Evolutionary conservation across 2,797 vertebrate species (phyloP), one percentile per base, ranked within the genome.

Genomic region (Epinephelus malabaricus): DNA sequence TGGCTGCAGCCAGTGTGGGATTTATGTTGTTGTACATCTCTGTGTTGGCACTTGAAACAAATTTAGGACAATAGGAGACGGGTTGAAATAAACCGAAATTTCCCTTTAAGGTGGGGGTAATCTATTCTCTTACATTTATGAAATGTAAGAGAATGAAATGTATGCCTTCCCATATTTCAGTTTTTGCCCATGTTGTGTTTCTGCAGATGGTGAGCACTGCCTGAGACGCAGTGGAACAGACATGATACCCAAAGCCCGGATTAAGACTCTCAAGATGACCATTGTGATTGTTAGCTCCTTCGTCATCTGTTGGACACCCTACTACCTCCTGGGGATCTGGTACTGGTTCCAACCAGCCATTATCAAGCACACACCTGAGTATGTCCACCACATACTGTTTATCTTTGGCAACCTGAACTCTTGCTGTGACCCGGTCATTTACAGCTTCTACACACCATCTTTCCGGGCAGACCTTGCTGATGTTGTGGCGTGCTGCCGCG

Each of bases 221-320:
- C 87, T 95, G 17, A 79, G 94, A 59, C 89, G 93, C 56, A 93
- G 88, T 40, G 90, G 95, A 45, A 91, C 92, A 8, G 93, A 97
- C 50, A 94, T 95, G 87, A 96, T 97, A 81, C 95, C 95, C 59
- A 97, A 95, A 89, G 96, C 96, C 4, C 92, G 96, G 23, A 96
- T 97, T 95, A 97, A 97, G 94, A 97, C 96, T 2, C 93, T 97
- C 38, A 97, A 96, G 92, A 97, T 97, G 96, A 96, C 96, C n/a
- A 73, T 97, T 38, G 94, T 97, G 65, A 97, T 97, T 2, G 96
- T 97, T 17, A 91, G 94, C 63, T 97, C 96, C 9, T 97, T 97
- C 38, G 93, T 97, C 51, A 87, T 97, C 81, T 97, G 97, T 81
- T 97, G 96, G 96, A 97, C 96, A 1, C 97, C 96, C 0, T 97